Evolutionary conservation across 1,140 invertebrate genomes (phyloP).

Genomic region (Heliconius congener): DNA sequence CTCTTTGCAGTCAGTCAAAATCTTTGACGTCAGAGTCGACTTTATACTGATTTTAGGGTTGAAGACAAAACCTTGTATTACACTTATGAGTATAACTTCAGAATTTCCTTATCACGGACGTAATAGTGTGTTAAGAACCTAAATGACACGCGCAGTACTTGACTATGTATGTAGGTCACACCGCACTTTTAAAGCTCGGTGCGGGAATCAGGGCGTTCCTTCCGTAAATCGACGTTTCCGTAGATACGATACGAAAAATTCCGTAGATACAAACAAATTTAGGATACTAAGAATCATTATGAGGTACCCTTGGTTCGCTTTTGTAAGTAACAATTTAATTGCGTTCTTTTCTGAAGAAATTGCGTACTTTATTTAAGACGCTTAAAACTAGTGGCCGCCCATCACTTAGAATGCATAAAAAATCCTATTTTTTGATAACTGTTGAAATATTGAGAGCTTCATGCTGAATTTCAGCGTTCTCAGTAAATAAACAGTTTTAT

Average conservation of each 20-base stretch:
- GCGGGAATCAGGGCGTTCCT: not conserved
- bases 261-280: not conserved
- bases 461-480: no score
- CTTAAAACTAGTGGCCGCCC: no score
- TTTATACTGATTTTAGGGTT: not conserved
- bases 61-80: not conserved
- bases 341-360: not conserved
- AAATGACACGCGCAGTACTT: not conserved
- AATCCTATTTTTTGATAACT: no score
- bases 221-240: constrained; percentile 8
- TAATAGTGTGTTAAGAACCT: constrained; percentile 17
- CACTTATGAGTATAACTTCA: not conserved
- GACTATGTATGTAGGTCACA: no score
- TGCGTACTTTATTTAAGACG: no score
- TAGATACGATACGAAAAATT: no score
- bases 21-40: no score
- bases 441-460: no score
- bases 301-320: not conserved
- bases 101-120: constrained; percentile 6
- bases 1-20: no score
- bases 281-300: not conserved
- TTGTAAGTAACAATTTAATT: not conserved
- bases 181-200: constrained; percentile 7
- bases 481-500: no score
- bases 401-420: no score